Base-by-base conservation (phyloP, 2,888 invertebrate species). In the Tetheella fluctuosa region DNA sequence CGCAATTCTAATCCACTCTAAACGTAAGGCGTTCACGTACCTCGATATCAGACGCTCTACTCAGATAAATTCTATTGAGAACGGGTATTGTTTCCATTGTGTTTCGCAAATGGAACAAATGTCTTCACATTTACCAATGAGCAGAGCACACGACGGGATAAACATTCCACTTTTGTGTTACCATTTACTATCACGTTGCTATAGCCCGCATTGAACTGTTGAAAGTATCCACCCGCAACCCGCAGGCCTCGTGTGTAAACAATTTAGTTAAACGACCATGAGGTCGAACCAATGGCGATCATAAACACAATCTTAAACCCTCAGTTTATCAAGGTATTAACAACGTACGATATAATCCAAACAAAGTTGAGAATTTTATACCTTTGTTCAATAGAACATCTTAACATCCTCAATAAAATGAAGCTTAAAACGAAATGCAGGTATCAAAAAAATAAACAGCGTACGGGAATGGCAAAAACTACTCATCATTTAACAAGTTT, bases 201-300 rank as follows among this genome's bases (percentile, higher is more conserved):
- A n/a, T 12, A 20, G 48, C 48, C 17, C 17, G 17, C 10, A 48
- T 20, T 20, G 48, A 48, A n/a, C 20, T 48, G n/a, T n/a, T 20
- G 17, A 20, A 20, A 2, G 48, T 10, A 59, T 57, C 52, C 48
- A 37, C 17, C 52, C 23, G 52, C 62, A 59, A 64, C 63, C 70
- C 67, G 65, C 64, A 65, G 48, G 61, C 59, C 48, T 59, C 61
- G 58, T 63, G 60, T 64, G 61, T 64, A 68, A 66, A 67, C 66
- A 73, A 74, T 70, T 71, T 68, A 60, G 64, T 69, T 60, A 68
- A 68, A 67, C 64, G 66, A 63, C 65, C 23, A 20, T 68, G 68
- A 76, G 76, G 77, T 68, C 72, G 64, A 52, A 20, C 28, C 48
- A 34, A 20, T 53, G 60, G 48, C 55, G 53, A 52, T 57, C 58